Percentiles rank a stretch among this genome's conserved stretches.
These are phyloP conservation scores for Oostethus manadensis DNA, from an alignment of 2,113 vertebrate species.

Conservation along the genomic window DNA sequence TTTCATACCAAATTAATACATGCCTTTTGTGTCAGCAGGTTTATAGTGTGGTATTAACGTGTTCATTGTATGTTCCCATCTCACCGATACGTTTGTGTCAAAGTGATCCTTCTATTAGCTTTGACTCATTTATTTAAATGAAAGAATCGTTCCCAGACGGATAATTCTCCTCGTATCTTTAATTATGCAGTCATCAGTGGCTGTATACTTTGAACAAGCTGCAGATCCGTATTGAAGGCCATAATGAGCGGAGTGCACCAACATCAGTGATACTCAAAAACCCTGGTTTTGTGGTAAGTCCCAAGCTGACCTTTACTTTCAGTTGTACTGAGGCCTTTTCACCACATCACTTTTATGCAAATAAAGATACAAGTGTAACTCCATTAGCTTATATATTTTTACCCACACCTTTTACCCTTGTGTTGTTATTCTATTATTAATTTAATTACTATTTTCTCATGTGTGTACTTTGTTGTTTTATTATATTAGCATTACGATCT, in stretches of 20 bases:
- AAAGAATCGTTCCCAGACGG: background rate
- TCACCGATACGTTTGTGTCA: too few relatives aligned
- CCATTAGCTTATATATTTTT: background rate
- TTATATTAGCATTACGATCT: too few relatives aligned
- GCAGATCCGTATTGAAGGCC: too few relatives aligned
- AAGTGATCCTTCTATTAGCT: too few relatives aligned
- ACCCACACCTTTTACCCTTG: too few relatives aligned
- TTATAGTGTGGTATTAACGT: too few relatives aligned
- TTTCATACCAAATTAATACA: background rate
- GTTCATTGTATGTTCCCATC: background rate
- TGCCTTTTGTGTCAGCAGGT: too few relatives aligned
- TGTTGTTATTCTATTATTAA: too few relatives aligned
- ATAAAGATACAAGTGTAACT: background rate
- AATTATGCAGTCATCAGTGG: background rate
- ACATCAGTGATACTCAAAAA: slow-evolving; percentile 11
- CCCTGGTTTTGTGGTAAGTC: slow-evolving; percentile 16
- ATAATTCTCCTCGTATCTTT: background rate
- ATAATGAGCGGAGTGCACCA: slow-evolving; percentile 17
- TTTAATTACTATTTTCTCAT: too few relatives aligned
- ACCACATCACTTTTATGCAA: slow-evolving; percentile 1
- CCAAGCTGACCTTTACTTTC: slow-evolving; percentile 16
- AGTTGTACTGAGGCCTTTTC: slow-evolving; percentile 5
- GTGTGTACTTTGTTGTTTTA: too few relatives aligned
- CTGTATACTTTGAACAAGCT: background rate
- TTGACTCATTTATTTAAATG: background rate